A percentile compares a stretch with the other conserved stretches of the same genome.
Conservation (phyloP, 1,140 invertebrate genomes). For the Bicyclus anynana region DNA sequence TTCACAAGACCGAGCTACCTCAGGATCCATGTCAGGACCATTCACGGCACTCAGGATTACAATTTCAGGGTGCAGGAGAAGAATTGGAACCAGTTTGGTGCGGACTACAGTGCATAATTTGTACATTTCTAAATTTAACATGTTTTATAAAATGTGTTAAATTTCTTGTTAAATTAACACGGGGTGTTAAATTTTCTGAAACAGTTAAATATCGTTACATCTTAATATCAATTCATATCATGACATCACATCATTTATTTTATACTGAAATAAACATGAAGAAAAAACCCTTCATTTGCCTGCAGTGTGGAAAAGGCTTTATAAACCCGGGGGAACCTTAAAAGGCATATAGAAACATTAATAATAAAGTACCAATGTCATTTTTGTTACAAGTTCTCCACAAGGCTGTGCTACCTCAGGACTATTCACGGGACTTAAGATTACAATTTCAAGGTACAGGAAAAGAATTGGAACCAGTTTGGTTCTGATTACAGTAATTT, state of each 20-base stretch:
- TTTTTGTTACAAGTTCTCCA: slow-evolving; percentile 64
- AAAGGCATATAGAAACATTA: slow-evolving; percentile 63
- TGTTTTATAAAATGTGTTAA: too few relatives aligned
- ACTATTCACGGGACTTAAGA: slow-evolving; percentile 55
- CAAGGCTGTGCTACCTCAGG: slow-evolving; percentile 38
- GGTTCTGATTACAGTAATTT: background rate
- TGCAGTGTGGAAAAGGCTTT: slow-evolving; percentile 71
- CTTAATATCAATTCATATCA: too few relatives aligned
- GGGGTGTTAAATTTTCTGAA: background rate
- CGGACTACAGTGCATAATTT: background rate
- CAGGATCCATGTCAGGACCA: slow-evolving; percentile 59
- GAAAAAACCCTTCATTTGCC: slow-evolving; percentile 53
- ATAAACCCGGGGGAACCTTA: slow-evolving; percentile 60
- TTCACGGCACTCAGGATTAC: slow-evolving; percentile 60
- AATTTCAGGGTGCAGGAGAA: slow-evolving; percentile 48
- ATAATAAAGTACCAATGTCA: slow-evolving; percentile 75
- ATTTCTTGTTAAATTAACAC: background rate
- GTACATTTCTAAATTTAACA: background rate
- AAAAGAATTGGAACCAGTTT: background rate
- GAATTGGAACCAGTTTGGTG: background rate
- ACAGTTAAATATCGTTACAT: too few relatives aligned
- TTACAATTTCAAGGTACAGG: slow-evolving; percentile 51
- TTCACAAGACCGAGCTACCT: slow-evolving; percentile 65
- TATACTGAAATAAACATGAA: too few relatives aligned
- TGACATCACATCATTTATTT: too few relatives aligned